Evolutionary conservation across 2,888 invertebrate species (phyloP), one percentile per base, ranked within the genome.

Genomic region (Ellobium chinense): DNA sequence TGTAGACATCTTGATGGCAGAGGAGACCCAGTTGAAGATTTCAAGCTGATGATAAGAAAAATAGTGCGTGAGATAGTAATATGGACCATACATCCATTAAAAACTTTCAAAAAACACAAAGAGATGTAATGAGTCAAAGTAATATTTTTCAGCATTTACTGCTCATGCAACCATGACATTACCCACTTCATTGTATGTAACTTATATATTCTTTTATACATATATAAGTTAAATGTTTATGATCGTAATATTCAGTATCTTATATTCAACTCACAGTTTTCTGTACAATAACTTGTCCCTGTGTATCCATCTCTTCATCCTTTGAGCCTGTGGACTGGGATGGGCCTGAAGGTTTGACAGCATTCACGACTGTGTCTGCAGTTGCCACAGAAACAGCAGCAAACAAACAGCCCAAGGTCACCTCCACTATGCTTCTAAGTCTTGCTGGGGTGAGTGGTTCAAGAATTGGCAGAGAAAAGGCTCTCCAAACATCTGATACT

Each of bases 371-470:
- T 72, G 92, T 91, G 81, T 91, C 92, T 7, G 92, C 90, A 12
- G 92, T 91, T 62, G 94, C 93, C 39, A 93, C 93, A 80, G 93
- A 90, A 36, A 94, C 89, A 4, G 94, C 94, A 56, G 94, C 93
- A 86, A 97, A 96, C 4, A 98, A 93, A 87, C 96, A 97, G 7
- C 97, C 96, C 93, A 96, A 96, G 76, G 96, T 96, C 83, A 98
- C 94, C 82, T 96, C 95, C 68, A 96, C 96, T 62, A 98, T 94
- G 90, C 96, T 96, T 81, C 96, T 95, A 69, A 98, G 95, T 88
- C 97, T 96, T n/a, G 95, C 95, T 3, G 96, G 95, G 14, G 96
- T 97, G 87, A 98, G 94, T 0, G 98, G 98, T 92, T 98, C 98
- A 77, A 98, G 93, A 81, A 97, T 95, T 0, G 98, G 98, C 87